These are phyloP conservation scores for Hirtodrosophila trivittata DNA, from an alignment of 2,888 invertebrate genomes.

Conservation along the genomic window DNA sequence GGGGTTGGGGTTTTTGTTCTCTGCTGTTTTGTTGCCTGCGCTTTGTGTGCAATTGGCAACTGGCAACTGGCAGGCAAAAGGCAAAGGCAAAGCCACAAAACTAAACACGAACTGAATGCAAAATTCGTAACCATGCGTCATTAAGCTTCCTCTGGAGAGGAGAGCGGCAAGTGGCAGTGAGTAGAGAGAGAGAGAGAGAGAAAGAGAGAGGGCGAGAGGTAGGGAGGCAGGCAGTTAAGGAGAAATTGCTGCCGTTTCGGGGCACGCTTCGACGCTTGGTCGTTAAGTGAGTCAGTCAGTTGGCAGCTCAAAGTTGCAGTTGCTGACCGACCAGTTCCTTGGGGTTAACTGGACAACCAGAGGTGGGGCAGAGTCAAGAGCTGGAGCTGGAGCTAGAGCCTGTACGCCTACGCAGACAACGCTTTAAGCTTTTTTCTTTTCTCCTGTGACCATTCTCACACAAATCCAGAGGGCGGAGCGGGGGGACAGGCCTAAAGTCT, in stretches of 20 bases:
- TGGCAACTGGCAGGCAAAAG: constrained; percentile 22
- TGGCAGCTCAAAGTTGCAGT: constrained; percentile 20
- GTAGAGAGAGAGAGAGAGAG: background rate
- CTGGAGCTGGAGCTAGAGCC: constrained; percentile 11
- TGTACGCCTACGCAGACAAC: constrained; percentile 60
- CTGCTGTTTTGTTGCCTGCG: constrained; percentile 13
- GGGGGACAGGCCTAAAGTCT: constrained; percentile 40
- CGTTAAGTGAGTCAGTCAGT: constrained; percentile 64
- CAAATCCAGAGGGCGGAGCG: background rate
- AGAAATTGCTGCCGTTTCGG: constrained; percentile 50
- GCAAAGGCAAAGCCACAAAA: constrained; percentile 55
- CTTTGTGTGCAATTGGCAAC: constrained; percentile 44
- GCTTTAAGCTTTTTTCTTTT: constrained; percentile 18
- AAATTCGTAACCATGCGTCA: constrained; percentile 62
- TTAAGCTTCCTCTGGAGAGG: constrained; percentile 34
- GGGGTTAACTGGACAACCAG: constrained; percentile 4
- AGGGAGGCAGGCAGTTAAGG: constrained; percentile 25
- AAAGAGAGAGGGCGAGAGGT: background rate
- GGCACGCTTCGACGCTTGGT: constrained; percentile 60
- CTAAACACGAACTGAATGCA: constrained; percentile 67
- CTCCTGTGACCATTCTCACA: background rate
- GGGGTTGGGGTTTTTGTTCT: background rate
- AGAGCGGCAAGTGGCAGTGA: background rate
- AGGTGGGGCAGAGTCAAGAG: background rate
- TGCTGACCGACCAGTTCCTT: constrained; percentile 42